Percentiles rank a stretch among this genome's conserved stretches.
phyloP scores from a whole-genome alignment of 2,888 invertebrate genomes.

The Liopterus haemorrhoidalis region DNA sequence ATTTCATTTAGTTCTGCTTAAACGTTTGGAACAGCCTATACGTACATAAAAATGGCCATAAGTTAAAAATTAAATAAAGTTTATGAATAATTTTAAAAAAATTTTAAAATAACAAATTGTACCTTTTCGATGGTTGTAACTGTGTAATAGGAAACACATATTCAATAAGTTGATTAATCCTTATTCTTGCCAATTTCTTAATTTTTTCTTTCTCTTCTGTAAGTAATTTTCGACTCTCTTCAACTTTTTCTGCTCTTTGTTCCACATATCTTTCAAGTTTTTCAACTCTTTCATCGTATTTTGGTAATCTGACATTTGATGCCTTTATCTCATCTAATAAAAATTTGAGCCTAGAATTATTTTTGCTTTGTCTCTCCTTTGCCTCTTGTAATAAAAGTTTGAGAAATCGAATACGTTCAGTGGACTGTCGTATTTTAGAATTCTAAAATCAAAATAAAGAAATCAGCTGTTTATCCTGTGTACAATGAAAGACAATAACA shows the following conservation, averaged over 20 bases:
- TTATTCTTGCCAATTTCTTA: slow-evolving; percentile 52
- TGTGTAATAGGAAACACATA: slow-evolving; percentile 64
- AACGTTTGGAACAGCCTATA: too few relatives aligned
- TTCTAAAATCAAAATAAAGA: slow-evolving; percentile 41
- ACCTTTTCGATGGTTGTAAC: slow-evolving; percentile 49
- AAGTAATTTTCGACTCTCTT: slow-evolving; percentile 48
- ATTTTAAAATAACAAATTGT: slow-evolving; percentile 20
- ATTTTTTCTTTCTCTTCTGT: slow-evolving; percentile 50
- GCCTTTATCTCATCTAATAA: slow-evolving; percentile 42
- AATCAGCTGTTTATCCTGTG: slow-evolving; percentile 13
- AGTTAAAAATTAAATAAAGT: neutral
- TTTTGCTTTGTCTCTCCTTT: slow-evolving; percentile 42
- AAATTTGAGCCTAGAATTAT: slow-evolving; percentile 39
- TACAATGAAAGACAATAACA: slow-evolving; percentile 19
- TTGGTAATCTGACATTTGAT: slow-evolving; percentile 51
- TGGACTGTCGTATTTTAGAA: slow-evolving; percentile 55
- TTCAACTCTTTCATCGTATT: slow-evolving; percentile 58
- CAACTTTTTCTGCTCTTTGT: slow-evolving; percentile 50
- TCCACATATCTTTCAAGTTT: slow-evolving; percentile 54
- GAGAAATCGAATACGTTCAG: slow-evolving; percentile 53
- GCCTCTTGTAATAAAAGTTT: slow-evolving; percentile 53
- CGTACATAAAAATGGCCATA: neutral
- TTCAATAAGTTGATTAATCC: slow-evolving; percentile 58
- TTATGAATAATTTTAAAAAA: neutral
- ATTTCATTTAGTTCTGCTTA: too few relatives aligned